Evolutionary conservation across 2,797 vertebrate genomes (phyloP), one percentile per base, ranked within the genome.

Genomic region (Schizopygopsis pylzovi): DNA sequence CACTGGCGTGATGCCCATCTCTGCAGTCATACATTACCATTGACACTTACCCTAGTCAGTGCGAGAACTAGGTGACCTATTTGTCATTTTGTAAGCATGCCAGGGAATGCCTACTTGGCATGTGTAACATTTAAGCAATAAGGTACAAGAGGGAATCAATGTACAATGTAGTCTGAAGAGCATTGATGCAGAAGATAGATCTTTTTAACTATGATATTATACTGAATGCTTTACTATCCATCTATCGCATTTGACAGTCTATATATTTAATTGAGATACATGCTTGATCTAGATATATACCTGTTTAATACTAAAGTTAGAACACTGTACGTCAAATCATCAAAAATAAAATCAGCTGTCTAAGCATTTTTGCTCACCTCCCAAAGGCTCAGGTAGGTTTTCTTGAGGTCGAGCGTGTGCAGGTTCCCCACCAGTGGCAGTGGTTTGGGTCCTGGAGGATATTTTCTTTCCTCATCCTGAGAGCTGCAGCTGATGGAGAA

Each of bases 351-450:
- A n/a, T n/a, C 5, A n/a, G 90, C 28, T 25, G 0, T 0, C 78
- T 33, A 63, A 28, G 4, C 59, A 54, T 49, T 49, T 49, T 49
- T 16, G 0, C 88, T 92, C 25, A 94, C 94, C 45, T 92, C 6
- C 49, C 61, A 86, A 5, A 94, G 92, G 18, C 67, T 86, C 20
- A 37, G 16, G 75, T 94, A 0, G 89, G 89, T n/a, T 83, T 90
- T 33, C 85, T 52, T 81, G 25, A 92, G 85, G 72, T 94, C 91
- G 82, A 95, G 20, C 78, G 91, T 91, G 16, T 93, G 89, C 75
- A 95, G 87, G 88, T 95, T 95, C 8, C 94, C 94, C 7, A 95
- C 68, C 70, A 95, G 79, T 0, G 92, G 94, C 18, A 95, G 87
- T 12, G 91, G 84, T 76, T 37, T 93, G 33, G 94, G 94, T 78